Percentiles rank a stretch among this genome's conserved stretches.
phyloP scores from a whole-genome alignment of 2,113 vertebrate species.

The Mastomys natalensis region DNA sequence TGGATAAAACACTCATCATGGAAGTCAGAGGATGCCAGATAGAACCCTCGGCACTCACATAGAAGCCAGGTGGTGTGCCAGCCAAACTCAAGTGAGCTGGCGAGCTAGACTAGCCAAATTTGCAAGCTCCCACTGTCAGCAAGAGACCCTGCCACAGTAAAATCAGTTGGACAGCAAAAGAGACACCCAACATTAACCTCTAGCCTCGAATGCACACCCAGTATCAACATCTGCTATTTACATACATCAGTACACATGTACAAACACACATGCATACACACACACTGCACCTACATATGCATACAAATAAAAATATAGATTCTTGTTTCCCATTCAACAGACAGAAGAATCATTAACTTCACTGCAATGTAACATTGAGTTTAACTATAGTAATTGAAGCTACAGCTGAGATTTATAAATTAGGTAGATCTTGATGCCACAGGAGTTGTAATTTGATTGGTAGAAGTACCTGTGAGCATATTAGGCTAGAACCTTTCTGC shows the following conservation, averaged over 20 bases:
- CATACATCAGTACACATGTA: no score
- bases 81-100: not conserved
- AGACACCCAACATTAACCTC: not conserved
- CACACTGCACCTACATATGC: no score
- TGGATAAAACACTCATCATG: not conserved
- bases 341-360: not conserved
- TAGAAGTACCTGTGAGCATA: accelerated
- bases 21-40: not conserved
- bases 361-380: not conserved
- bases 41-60: not conserved
- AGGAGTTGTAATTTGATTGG: not conserved
- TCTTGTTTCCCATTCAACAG: not conserved
- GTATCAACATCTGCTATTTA: not conserved
- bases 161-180: not conserved
- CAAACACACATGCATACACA: not conserved
- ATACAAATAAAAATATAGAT: not conserved
- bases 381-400: not conserved
- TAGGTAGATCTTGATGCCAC: not conserved
- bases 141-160: not conserved
- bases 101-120: not conserved
- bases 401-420: not conserved
- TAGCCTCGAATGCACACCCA: no score
- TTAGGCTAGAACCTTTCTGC: not conserved
- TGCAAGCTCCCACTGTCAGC: not conserved
- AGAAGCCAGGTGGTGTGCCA: not conserved